These are phyloP conservation scores for Petroica traversi DNA, from an alignment of 2,113 vertebrate species.

Conservation along the genomic window DNA sequence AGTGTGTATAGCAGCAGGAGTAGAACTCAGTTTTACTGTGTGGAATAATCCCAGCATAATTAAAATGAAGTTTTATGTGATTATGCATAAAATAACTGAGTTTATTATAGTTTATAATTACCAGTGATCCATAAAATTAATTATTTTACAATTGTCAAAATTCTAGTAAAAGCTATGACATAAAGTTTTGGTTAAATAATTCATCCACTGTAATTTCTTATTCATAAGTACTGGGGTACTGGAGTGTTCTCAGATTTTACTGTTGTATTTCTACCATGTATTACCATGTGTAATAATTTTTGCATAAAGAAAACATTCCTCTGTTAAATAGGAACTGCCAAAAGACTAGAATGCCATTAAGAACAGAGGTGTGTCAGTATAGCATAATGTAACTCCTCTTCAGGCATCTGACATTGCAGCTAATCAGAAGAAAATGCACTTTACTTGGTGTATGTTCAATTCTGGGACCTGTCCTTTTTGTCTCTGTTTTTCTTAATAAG, in stretches of 20 bases:
- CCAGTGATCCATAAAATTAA: neutral
- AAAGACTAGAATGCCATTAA: slow-evolving; percentile 80
- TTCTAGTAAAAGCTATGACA: neutral
- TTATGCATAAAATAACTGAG: neutral
- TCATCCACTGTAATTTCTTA: neutral
- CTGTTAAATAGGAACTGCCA: slow-evolving; percentile 73
- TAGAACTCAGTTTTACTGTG: neutral
- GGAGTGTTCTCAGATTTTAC: neutral
- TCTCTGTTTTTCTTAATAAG: neutral
- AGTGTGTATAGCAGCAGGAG: neutral
- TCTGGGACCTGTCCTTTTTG: neutral
- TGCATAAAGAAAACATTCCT: neutral
- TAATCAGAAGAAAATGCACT: slow-evolving; percentile 73
- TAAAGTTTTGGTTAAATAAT: neutral
- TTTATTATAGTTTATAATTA: neutral
- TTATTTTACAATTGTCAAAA: neutral
- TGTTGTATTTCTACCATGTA: neutral
- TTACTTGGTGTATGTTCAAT: slow-evolving; percentile 72
- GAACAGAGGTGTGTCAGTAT: slow-evolving; percentile 75
- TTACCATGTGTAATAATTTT: neutral
- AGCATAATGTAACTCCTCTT: slow-evolving; percentile 78
- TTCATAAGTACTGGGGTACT: neutral
- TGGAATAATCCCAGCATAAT: neutral
- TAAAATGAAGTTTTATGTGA: neutral
- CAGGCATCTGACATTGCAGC: slow-evolving; percentile 77